A percentile compares a stretch with the other conserved stretches of the same genome.
Conservation (phyloP, 2,113 vertebrate genomes). For the Oreotrochilus melanogaster region DNA sequence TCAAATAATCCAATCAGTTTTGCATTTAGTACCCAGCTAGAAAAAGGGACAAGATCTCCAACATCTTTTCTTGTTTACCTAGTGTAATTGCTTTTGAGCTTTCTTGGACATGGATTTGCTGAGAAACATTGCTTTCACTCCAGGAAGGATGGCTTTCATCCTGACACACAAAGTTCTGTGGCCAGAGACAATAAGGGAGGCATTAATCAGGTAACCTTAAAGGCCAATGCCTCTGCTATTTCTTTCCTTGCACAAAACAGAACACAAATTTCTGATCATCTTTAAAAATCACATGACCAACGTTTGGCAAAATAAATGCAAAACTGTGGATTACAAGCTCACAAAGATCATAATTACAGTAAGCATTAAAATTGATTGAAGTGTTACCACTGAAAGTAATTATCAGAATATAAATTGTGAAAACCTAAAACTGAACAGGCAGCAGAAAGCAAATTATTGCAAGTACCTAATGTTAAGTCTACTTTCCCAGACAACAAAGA, state of each 20-base stretch:
- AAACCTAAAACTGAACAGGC: background rate
- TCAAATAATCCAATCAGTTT: slow-evolving; percentile 43
- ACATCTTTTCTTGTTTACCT: slow-evolving; percentile 53
- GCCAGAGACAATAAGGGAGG: background rate
- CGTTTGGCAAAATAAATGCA: background rate
- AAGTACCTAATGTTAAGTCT: background rate
- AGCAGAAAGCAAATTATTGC: background rate
- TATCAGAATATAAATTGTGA: background rate
- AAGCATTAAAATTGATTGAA: background rate
- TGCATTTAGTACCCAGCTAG: slow-evolving; percentile 29
- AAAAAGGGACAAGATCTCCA: slow-evolving; percentile 43
- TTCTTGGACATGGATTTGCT: slow-evolving; percentile 38
- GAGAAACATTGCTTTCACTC: background rate
- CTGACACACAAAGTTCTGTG: background rate
- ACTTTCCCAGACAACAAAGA: background rate
- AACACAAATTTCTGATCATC: background rate
- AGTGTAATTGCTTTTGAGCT: slow-evolving; percentile 51
- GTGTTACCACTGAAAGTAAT: background rate
- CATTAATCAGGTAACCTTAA: background rate
- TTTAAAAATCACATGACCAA: background rate
- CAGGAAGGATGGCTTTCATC: background rate
- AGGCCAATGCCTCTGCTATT: background rate
- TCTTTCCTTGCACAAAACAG: background rate
- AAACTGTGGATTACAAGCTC: background rate
- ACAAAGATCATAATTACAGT: background rate